A percentile compares a stretch with the other conserved stretches of the same genome.
These are phyloP conservation scores for Chanos chanos DNA, from an alignment of 2,797 vertebrate genomes.

Conservation along the genomic window DNA sequence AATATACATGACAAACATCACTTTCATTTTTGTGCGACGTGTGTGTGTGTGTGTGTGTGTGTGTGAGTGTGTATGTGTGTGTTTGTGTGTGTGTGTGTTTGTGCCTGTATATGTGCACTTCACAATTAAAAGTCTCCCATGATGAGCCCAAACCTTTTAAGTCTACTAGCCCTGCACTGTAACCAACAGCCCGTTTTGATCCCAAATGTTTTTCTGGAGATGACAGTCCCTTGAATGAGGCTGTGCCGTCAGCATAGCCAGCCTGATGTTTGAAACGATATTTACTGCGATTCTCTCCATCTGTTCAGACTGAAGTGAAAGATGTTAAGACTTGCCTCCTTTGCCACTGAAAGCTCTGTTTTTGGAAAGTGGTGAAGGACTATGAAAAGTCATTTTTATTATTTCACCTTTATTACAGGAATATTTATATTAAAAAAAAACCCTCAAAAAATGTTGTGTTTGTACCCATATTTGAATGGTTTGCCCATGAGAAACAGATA, in stretches of 20 bases:
- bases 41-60: no score
- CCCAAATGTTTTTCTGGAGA: constrained; percentile 54
- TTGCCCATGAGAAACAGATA: no score
- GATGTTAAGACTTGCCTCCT: constrained; percentile 32
- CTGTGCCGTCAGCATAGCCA: constrained; percentile 49
- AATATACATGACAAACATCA: no score
- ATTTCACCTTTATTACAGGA: background rate
- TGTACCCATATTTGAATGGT: no score
- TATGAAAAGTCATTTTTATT: constrained; percentile 7
- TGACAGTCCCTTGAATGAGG: constrained; percentile 58
- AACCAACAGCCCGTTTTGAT: constrained; percentile 48
- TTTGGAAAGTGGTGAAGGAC: constrained; percentile 12
- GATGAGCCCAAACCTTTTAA: constrained; percentile 54
- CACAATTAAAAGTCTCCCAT: constrained; percentile 41
- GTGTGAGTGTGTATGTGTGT: background rate
- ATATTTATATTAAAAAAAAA: no score
- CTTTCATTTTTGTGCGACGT: no score
- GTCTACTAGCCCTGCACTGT: constrained; percentile 32
- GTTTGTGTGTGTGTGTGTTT: constrained; percentile 8
- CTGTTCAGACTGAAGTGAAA: constrained; percentile 48
- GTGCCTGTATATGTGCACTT: constrained; percentile 9
- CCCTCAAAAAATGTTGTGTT: no score
- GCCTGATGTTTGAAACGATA: constrained; percentile 64
- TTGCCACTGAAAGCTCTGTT: constrained; percentile 29
- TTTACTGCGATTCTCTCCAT: constrained; percentile 43